Base-by-base conservation (phyloP, 2,797 vertebrate genomes). In the Alosa sapidissima region DNA sequence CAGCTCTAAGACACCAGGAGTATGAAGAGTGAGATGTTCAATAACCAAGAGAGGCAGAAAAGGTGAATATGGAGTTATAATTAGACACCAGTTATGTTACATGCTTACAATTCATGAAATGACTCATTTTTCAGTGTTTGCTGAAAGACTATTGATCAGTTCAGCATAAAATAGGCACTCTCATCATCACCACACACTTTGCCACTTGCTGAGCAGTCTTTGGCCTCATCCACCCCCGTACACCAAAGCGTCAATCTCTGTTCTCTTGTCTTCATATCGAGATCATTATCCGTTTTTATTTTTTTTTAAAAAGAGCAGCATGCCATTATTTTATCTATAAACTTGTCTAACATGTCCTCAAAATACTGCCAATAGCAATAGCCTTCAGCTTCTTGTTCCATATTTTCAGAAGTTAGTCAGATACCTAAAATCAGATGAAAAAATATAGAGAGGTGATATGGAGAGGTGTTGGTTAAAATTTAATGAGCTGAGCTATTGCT, bases 401-500 rank as follows among this genome's bases (percentile, higher is more conserved):
- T 78, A 47, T 78, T 36, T 78, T 28, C 41, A 47, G 72, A 78
- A 21, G 36, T 41, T 41, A 41, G 72, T 21, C 8, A 19, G 72
- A 78, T 47, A 78, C 41, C 72, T 78, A 47, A 78, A 47, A 47
- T 78, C 72, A 21, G 72, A 78, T 8, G 14, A 5, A 36, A 78
- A 78, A 78, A 78, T 78, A 78, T 60, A 84, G 82, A 84, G 82
- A 84, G 83, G 85, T 82, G 82, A 78, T 78, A 78, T 60, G 82
- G 82, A 84, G 82, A 84, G 83, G 85, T 82, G 82, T 85, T 81
- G 85, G 75, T 47, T 86, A 41, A 84, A 89, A 83, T 84, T 88
- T 89, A 87, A 89, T 87, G 86, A 86, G 84, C 11, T 82, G 81
- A 83, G 81, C 83, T 86, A 81, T 83, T 13, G 84, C 83, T 81